Percentiles rank a stretch among this genome's conserved stretches.
phyloP scores from a whole-genome alignment of 2,113 vertebrate species.

The Trachemys scripta region DNA sequence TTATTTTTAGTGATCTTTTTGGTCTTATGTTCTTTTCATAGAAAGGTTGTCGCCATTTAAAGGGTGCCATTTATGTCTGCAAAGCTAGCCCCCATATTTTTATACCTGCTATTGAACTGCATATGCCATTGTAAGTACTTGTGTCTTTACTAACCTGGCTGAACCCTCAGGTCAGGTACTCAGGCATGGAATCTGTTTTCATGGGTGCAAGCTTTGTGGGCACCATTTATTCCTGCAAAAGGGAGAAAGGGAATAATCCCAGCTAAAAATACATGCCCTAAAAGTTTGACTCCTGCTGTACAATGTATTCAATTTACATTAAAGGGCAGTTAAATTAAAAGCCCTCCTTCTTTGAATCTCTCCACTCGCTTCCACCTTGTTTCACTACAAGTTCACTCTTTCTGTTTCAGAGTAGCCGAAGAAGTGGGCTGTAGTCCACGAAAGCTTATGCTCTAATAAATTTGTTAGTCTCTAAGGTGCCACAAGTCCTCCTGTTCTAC shows the following conservation, averaged over 20 bases:
- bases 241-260: not conserved
- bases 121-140: not conserved
- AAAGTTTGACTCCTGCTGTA: not conserved
- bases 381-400: not conserved
- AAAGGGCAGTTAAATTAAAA: not conserved
- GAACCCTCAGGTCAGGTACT: not conserved
- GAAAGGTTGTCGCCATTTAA: not conserved
- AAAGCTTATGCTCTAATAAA: too few species aligned
- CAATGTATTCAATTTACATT: not conserved
- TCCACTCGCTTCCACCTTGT: not conserved
- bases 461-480: too few species aligned
- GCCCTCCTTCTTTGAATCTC: not conserved
- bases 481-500: too few species aligned
- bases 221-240: too few species aligned
- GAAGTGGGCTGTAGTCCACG: too few species aligned
- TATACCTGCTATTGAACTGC: not conserved
- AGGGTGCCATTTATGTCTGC: not conserved
- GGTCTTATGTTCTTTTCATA: too few species aligned
- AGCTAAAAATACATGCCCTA: not conserved
- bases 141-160: not conserved
- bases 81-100: not conserved
- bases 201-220: not conserved
- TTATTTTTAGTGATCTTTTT: too few species aligned
- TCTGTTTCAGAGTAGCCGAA: too few species aligned
- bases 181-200: not conserved